phyloP scores from a whole-genome alignment of 2,113 vertebrate species.

The Urocynchramus pylzowi region DNA sequence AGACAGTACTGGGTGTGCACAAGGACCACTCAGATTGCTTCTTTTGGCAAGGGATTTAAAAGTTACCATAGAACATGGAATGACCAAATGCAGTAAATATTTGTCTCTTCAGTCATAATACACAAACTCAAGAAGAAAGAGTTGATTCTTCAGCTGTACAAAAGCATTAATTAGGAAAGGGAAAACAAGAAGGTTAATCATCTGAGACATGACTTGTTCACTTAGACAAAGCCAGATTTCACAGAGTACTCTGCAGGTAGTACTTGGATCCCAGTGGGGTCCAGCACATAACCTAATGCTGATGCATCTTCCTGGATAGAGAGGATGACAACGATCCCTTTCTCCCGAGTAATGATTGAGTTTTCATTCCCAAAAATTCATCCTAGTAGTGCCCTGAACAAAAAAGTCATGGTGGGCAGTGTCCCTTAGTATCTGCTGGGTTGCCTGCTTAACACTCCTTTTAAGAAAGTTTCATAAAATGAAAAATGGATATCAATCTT shows the following conservation, averaged over 20 bases:
- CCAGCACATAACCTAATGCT: background rate
- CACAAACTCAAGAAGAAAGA: background rate
- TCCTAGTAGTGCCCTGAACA: background rate
- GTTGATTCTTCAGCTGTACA: background rate
- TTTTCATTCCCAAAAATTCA: background rate
- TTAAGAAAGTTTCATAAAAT: background rate
- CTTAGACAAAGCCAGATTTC: background rate
- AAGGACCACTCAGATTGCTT: background rate
- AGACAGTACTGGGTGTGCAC: background rate
- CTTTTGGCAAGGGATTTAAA: background rate
- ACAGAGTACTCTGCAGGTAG: background rate
- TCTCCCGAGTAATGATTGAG: background rate
- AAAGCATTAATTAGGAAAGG: background rate
- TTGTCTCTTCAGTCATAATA: background rate
- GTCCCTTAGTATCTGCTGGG: background rate
- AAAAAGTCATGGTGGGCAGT: fast-evolving
- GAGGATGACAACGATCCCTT: background rate
- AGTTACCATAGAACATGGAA: background rate
- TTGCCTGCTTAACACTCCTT: background rate
- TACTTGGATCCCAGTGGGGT: background rate
- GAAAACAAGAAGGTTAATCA: background rate
- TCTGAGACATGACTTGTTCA: background rate
- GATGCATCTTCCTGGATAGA: background rate
- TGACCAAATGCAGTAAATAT: background rate
- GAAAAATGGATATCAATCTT: background rate